These are phyloP conservation scores for Talpa occidentalis DNA, from an alignment of 2,113 vertebrate species.

Conservation along the genomic window DNA sequence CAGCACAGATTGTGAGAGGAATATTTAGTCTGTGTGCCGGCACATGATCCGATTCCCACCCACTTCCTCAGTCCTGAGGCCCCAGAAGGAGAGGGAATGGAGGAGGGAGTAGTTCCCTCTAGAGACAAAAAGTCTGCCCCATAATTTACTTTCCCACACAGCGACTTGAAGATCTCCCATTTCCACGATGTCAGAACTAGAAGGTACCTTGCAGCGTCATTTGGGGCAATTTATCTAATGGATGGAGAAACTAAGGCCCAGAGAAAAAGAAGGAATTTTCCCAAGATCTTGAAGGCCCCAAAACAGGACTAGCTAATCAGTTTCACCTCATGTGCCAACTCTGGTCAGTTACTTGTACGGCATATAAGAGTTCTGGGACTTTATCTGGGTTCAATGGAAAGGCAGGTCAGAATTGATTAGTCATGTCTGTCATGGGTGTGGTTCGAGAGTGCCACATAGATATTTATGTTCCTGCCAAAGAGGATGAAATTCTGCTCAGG, in stretches of 20 bases:
- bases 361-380: background rate
- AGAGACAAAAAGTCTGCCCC: background rate
- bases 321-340: background rate
- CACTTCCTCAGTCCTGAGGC: background rate
- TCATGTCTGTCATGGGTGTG: background rate
- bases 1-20: background rate
- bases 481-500: background rate
- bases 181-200: background rate
- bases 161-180: background rate
- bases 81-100: background rate
- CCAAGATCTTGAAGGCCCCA: background rate
- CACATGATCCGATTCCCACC: background rate
- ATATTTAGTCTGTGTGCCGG: background rate
- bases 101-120: background rate
- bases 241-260: background rate
- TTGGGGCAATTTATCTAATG: background rate
- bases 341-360: background rate
- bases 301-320: background rate
- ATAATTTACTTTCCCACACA: background rate
- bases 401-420: background rate
- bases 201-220: background rate
- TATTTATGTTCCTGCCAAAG: background rate
- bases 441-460: rapidly evolving
- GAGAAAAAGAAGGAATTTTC: background rate
- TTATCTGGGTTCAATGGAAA: background rate